These are phyloP conservation scores for Axea sp. DNA, from an alignment of 2,888 invertebrate species.

Conservation along the genomic window DNA sequence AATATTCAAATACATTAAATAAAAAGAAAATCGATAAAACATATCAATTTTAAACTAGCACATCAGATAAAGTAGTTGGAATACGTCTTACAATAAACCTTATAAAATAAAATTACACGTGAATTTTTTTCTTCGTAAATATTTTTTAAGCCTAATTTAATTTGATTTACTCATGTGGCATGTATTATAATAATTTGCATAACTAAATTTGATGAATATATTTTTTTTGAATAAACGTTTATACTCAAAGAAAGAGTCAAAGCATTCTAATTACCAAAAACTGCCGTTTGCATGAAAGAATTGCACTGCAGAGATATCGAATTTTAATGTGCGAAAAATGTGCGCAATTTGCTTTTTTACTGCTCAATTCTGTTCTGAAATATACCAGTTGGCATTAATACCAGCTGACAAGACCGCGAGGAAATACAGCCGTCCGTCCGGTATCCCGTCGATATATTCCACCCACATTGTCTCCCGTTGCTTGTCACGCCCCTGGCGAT, in stretches of 20 bases:
- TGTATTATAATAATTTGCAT: too few relatives aligned
- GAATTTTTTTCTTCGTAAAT: too few relatives aligned
- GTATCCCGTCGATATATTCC: conserved; percentile 58
- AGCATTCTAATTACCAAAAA: conserved; percentile 17
- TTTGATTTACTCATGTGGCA: too few relatives aligned
- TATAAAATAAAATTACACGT: too few relatives aligned
- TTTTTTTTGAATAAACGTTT: too few relatives aligned
- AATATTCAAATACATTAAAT: too few relatives aligned
- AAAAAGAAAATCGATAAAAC: too few relatives aligned
- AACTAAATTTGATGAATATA: too few relatives aligned
- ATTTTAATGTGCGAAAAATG: conserved; percentile 46
- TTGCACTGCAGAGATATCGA: conserved; percentile 41
- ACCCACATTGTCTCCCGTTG: conserved; percentile 48
- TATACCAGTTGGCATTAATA: conserved; percentile 58
- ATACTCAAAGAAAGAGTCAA: background rate
- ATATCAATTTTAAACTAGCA: too few relatives aligned
- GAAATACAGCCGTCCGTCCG: conserved; percentile 49
- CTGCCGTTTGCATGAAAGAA: conserved; percentile 28
- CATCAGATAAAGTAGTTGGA: too few relatives aligned
- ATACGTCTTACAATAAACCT: too few relatives aligned
- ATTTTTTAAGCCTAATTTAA: too few relatives aligned
- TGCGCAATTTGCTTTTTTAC: conserved; percentile 42
- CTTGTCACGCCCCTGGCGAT: conserved; percentile 60
- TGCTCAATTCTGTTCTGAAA: conserved; percentile 38
- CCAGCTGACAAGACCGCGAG: conserved; percentile 47